Evolutionary conservation across 2,113 vertebrate genomes (phyloP), one percentile per base, ranked within the genome.

Genomic region (Nyctibius bracteatus): DNA sequence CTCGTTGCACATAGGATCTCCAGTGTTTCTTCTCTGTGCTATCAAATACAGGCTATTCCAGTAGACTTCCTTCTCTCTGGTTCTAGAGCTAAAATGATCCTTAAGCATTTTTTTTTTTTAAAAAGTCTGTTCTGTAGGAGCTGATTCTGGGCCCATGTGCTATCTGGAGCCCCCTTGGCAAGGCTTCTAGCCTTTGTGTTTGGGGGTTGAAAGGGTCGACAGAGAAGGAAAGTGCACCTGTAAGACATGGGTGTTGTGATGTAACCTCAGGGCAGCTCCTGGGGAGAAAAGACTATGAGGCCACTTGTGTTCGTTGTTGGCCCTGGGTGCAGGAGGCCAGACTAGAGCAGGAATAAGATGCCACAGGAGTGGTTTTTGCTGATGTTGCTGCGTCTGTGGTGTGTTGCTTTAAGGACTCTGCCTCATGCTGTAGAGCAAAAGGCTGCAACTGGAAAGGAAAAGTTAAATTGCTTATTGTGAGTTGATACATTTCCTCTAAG

Each of bases 1-100:
- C 23, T 66, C 0, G 0, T n/a, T 33, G n/a, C 10, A 4, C 10
- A 5, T 25, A 52, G n/a, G 20, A 46, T 49, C 33, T 67, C 35
- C 43, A 71, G 0, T 0, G 0, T 39, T 79, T 78, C 46, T 81
- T 74, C 51, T 78, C 16, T 59, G 10, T 75, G 33, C 51, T 78
- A 5, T 43, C 0, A 2, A 70, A 46, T 31, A 35, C 5, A 46
- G 19, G 31, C 33, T 81, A 2, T 81, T 81, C 55, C 59, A 55
- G 18, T 27, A 58, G 33, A 28, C 12, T 43, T 54, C 16, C 62
- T 44, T 61, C 35, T 83, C 17, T 17, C 30, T n/a, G 4, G 3
- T 74, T 81, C n/a, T 74, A 62, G 35, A 8, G 13, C 30, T 81
- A 46, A 87, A 63, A 58, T 28, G 14, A 78, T 74, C 37, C 23